These are phyloP conservation scores for Conger conger DNA, from an alignment of 2,113 vertebrate species.

Conservation along the genomic window DNA sequence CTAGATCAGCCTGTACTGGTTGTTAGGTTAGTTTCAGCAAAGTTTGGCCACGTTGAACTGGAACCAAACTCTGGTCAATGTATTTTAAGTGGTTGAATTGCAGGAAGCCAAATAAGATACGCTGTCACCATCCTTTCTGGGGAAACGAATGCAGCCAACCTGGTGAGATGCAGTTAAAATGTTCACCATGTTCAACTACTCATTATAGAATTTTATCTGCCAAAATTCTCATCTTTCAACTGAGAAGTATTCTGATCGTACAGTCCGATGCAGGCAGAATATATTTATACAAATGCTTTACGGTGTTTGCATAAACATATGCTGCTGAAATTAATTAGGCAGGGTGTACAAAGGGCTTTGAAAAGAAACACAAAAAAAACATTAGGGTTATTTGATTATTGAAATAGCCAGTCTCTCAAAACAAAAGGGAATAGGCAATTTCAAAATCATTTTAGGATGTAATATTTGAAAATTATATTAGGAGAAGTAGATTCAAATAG, in stretches of 20 bases:
- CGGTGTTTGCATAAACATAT: background rate
- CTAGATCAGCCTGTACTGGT: background rate
- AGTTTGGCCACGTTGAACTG: background rate
- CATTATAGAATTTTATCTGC: background rate
- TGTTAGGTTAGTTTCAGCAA: too few species aligned
- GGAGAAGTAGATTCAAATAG: background rate
- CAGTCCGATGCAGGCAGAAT: background rate
- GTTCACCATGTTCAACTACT: background rate
- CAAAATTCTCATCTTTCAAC: background rate
- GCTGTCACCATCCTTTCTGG: background rate
- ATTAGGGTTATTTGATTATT: background rate
- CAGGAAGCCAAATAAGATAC: background rate
- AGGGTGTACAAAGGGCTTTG: background rate
- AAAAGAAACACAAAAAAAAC: background rate
- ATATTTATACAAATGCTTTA: background rate
- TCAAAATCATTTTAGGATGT: background rate
- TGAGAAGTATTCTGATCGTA: background rate
- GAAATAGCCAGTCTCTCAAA: background rate
- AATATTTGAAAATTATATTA: background rate
- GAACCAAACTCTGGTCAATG: background rate
- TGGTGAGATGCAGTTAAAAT: background rate
- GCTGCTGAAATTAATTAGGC: background rate
- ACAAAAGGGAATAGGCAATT: too few species aligned
- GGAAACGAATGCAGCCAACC: background rate
- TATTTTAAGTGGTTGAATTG: background rate